Percentiles rank a stretch among this genome's conserved stretches.
These are phyloP conservation scores for Drosophila insularis DNA, from an alignment of 1,140 invertebrate species.

Conservation along the genomic window DNA sequence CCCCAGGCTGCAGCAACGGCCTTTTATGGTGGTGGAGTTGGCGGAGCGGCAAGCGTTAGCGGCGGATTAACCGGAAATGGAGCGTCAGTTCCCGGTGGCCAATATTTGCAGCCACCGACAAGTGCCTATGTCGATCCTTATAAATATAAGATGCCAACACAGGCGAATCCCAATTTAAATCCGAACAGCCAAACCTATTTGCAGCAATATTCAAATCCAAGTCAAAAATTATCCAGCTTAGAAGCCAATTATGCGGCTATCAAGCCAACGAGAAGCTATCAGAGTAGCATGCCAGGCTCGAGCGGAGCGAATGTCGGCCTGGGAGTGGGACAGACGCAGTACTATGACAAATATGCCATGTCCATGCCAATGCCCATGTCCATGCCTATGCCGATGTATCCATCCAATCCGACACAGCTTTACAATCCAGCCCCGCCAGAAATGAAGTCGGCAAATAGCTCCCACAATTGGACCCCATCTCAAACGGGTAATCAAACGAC, in stretches of 20 bases:
- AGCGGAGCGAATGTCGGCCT: constrained; percentile 6
- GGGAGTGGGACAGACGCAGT: constrained; percentile 17
- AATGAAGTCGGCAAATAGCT: constrained; percentile 50
- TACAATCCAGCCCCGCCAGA: constrained; percentile 31
- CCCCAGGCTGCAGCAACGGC: constrained; percentile 74
- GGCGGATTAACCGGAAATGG: constrained; percentile 7
- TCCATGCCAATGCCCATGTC: constrained; percentile 60
- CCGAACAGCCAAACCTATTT: constrained; percentile 17
- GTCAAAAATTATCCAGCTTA: constrained; percentile 52
- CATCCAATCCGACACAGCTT: not conserved
- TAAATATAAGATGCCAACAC: constrained; percentile 48
- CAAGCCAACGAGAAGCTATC: constrained; percentile 65
- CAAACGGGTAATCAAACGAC: not conserved
- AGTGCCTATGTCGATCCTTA: constrained; percentile 49
- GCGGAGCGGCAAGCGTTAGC: not conserved
- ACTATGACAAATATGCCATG: constrained; percentile 71
- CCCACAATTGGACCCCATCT: constrained; percentile 24
- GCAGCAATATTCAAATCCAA: constrained; percentile 14
- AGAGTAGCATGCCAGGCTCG: constrained; percentile 29
- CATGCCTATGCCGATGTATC: constrained; percentile 47
- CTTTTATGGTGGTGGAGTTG: constrained; percentile 62
- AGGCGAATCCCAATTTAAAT: constrained; percentile 19
- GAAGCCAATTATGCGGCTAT: constrained; percentile 70
- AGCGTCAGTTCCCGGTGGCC: constrained; percentile 2
- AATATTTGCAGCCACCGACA: constrained; percentile 32